Evolutionary conservation across 2,797 vertebrate species (phyloP).

Genomic region (Spheniscus humboldti): DNA sequence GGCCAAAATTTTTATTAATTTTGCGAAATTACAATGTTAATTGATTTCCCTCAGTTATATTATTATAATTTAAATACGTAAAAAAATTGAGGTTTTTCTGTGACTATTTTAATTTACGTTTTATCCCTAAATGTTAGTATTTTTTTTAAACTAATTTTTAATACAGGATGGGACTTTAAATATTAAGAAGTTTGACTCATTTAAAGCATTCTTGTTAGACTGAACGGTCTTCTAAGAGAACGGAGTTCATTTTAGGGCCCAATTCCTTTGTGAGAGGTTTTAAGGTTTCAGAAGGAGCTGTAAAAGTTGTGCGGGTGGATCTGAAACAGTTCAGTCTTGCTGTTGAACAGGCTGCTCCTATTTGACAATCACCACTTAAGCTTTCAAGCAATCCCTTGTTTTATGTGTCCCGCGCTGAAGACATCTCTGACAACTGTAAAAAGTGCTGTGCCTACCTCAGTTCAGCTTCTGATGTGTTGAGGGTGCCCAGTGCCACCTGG

Average conservation of each 20-base stretch:
- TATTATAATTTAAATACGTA: neutral
- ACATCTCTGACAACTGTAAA: neutral
- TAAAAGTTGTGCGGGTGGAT: neutral
- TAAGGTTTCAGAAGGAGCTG: neutral
- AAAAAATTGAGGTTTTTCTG: neutral
- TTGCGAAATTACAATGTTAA: neutral
- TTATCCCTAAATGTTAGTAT: neutral
- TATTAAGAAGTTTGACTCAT: neutral
- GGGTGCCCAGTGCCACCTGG: neutral
- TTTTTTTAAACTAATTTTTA: neutral
- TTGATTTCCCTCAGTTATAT: neutral
- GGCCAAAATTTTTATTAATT: neutral
- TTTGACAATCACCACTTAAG: neutral
- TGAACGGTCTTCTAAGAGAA: neutral
- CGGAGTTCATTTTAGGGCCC: neutral
- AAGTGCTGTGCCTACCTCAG: neutral
- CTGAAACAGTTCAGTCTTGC: neutral
- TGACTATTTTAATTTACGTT: neutral
- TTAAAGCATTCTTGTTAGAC: neutral
- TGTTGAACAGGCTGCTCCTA: neutral
- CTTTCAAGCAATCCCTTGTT: neutral
- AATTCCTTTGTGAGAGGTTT: neutral
- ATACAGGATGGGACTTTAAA: neutral
- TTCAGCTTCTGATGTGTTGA: neutral
- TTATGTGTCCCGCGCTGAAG: neutral